Evolutionary conservation across 2,113 vertebrate species (phyloP).

Genomic region (Phaethon lepturus): DNA sequence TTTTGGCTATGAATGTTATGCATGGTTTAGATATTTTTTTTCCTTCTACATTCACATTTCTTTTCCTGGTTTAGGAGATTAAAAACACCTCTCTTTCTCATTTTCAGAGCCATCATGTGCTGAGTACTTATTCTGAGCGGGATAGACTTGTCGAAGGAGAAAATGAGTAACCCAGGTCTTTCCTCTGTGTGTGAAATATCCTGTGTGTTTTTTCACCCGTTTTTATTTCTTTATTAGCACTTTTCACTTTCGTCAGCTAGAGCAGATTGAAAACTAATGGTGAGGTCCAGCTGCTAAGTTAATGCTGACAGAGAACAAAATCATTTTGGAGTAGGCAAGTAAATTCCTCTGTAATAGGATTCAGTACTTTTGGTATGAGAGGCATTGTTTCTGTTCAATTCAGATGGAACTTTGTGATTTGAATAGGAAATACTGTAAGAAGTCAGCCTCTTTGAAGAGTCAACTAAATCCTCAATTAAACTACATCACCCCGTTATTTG

Average conservation of each 20-base stretch:
- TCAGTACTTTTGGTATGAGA: neutral
- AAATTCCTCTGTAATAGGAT: neutral
- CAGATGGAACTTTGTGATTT: neutral
- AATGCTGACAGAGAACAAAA: constrained; percentile 29
- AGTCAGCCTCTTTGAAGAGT: neutral
- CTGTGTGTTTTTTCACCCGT: neutral
- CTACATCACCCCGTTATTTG: neutral
- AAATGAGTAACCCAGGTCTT: neutral
- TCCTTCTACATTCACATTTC: neutral
- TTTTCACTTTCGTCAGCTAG: constrained; percentile 23
- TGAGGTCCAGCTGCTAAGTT: constrained; percentile 36
- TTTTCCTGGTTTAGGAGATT: neutral
- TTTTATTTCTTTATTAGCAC: constrained; percentile 58
- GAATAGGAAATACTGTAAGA: neutral
- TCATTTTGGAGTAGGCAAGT: neutral
- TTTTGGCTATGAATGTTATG: neutral
- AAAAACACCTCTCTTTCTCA: neutral
- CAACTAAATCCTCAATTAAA: neutral
- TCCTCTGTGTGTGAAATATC: constrained; percentile 9
- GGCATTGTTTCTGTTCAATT: neutral
- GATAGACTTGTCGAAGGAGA: constrained; percentile 24
- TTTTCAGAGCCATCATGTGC: neutral
- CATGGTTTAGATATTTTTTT: neutral
- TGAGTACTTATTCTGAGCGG: constrained; percentile 22
- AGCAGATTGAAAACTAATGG: constrained; percentile 51